Evolutionary conservation across 2,888 invertebrate species (phyloP), one percentile per base, ranked within the genome.

Genomic region (Drosophila greeni): DNA sequence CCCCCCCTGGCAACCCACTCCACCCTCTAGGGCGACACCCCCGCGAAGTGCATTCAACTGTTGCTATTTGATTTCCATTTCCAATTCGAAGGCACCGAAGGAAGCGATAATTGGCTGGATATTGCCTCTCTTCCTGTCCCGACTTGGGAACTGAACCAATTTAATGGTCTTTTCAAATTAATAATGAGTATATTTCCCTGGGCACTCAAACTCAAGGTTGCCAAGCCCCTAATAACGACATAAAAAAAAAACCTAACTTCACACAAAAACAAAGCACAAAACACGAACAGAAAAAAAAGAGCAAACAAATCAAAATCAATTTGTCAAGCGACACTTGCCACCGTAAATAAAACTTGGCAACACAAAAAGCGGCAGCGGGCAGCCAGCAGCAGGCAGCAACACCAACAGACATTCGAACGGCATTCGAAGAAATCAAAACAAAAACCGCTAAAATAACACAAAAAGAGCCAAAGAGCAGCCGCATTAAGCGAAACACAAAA

Each of bases 381-480:
- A 61, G 48, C 60, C 56, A 26, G 45, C 56, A 61, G 31, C 42
- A 45, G 20, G 54, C 47, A 51, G 40, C 48, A 43, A 55, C 40
- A 66, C n/a, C 47, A 43, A 60, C 26, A 74, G 64, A 70, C 68
- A 65, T 56, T 76, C 77, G 80, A 79, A 79, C 83, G 83, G 79
- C 83, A 83, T 81, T 78, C 81, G n/a, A n/a, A 78, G 79, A 83
- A 80, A 83, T 83, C 83, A 80, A 80, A 80, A 80, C 83, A 80
- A 83, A 83, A 80, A 83, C 79, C 83, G 79, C 79, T 80, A 77
- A 82, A 82, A 82, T 76, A 82, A 79, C 78, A 79, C 68, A 79
- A 79, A 78, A 83, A 75, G 66, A 60, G 24, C 9, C 24, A 31
- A 56, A 31, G 29, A 36, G 33, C 36, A 18, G 12, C 47, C 34